phyloP scores from a whole-genome alignment of 35 echinoderm and acorn worm genomes.

The Apostichopus californicus region DNA sequence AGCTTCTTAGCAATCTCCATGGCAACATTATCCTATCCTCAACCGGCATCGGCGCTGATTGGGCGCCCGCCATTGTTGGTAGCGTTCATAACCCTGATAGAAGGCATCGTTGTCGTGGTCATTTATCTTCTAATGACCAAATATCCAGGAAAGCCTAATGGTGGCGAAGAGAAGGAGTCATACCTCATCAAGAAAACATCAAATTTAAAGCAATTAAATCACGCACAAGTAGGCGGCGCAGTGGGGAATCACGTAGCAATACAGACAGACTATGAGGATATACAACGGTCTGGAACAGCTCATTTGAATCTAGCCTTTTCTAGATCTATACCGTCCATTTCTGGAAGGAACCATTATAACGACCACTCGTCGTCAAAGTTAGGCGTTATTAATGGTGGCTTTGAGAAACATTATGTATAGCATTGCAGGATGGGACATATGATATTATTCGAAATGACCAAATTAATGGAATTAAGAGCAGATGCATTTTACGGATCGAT shows the following conservation, averaged over 20 bases:
- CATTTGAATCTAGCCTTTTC: not conserved
- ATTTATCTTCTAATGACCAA: slow-evolving; percentile 58
- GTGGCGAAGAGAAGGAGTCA: not conserved
- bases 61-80: slow-evolving; percentile 56
- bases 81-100: slow-evolving; percentile 58
- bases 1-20: slow-evolving; percentile 65
- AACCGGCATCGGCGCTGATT: slow-evolving; percentile 73
- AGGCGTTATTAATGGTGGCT: not conserved
- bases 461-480: too few relatives aligned
- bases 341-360: not conserved
- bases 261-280: not conserved
- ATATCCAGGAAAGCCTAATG: slow-evolving; percentile 19
- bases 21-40: slow-evolving; percentile 71
- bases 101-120: slow-evolving; percentile 45
- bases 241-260: not conserved
- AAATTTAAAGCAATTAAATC: not conserved
- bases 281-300: not conserved
- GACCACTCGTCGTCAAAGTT: not conserved
- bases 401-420: not conserved
- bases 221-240: not conserved
- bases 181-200: not conserved
- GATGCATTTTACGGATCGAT: too few relatives aligned
- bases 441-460: too few relatives aligned
- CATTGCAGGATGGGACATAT: too few relatives aligned
- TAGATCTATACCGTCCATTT: not conserved